Conservation (phyloP, 2,113 vertebrate species). For the Nasalis larvatus region DNA sequence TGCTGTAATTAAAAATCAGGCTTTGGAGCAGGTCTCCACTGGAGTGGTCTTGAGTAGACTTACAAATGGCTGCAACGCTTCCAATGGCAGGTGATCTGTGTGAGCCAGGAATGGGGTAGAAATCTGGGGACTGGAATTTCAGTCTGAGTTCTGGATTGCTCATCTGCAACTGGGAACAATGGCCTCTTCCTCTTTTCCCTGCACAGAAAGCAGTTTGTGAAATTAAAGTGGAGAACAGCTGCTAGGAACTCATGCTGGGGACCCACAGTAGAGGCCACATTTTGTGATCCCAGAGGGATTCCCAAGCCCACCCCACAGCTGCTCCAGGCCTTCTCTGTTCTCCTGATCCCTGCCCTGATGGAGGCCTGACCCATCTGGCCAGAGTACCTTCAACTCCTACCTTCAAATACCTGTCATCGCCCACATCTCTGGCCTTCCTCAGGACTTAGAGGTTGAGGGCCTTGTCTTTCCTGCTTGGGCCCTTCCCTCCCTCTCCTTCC, state of each 20-base stretch:
- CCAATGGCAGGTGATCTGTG: background rate
- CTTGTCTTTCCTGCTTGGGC: background rate
- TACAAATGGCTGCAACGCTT: background rate
- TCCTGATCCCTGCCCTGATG: background rate
- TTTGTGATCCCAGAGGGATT: background rate
- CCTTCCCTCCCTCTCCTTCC: background rate
- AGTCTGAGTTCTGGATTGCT: background rate
- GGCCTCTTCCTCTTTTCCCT: too few relatives aligned
- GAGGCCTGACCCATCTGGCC: background rate
- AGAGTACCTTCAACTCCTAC: background rate
- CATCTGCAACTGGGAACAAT: background rate
- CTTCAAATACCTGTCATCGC: background rate
- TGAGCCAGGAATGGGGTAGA: background rate
- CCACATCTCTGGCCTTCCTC: background rate
- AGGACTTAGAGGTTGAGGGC: background rate
- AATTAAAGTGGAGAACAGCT: background rate
- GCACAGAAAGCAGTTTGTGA: background rate
- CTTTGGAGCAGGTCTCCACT: background rate
- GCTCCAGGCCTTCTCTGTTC: background rate
- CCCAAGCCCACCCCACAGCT: background rate
- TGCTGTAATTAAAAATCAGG: background rate
- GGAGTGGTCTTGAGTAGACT: background rate
- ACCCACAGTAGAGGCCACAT: background rate
- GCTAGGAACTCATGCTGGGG: background rate
- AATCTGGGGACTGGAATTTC: too few relatives aligned